These are phyloP conservation scores for Nilaparvata lugens DNA, from an alignment of 1,140 invertebrate species.

Conservation along the genomic window DNA sequence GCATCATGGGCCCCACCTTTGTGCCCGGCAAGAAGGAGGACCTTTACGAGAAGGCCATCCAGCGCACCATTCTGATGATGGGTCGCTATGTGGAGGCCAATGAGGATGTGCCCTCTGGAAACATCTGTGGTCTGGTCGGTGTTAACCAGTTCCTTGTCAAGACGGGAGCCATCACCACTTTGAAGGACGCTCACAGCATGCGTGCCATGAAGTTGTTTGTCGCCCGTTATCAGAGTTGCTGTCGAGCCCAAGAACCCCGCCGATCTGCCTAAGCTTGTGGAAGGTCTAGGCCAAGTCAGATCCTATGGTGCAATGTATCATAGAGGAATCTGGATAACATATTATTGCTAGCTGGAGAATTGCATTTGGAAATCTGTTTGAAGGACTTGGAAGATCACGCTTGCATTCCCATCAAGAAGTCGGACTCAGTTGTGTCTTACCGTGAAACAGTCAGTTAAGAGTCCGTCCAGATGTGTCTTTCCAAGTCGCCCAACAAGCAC, in stretches of 20 bases:
- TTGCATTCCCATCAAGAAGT: slow-evolving; percentile 97
- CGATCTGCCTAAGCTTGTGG: slow-evolving; percentile 97
- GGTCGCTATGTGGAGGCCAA: slow-evolving; percentile 99
- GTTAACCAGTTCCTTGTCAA: slow-evolving; percentile 99
- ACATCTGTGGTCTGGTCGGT: slow-evolving; percentile 99
- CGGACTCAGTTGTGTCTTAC: slow-evolving; percentile 98
- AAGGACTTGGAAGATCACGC: slow-evolving; percentile 99
- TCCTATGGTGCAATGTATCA: slow-evolving; percentile 99
- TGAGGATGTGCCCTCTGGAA: slow-evolving; percentile 98
- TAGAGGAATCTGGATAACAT: slow-evolving; percentile 99
- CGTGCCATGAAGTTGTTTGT: slow-evolving; percentile 98
- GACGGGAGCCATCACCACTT: slow-evolving; percentile 98
- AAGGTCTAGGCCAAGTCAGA: slow-evolving; percentile 97
- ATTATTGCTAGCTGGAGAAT: slow-evolving; percentile 98
- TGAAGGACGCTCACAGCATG: slow-evolving; percentile 99
- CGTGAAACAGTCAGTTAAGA: slow-evolving; percentile 94
- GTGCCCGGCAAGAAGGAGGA: slow-evolving; percentile 97
- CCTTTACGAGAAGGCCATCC: slow-evolving; percentile 97
- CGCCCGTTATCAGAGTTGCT: slow-evolving; percentile 97
- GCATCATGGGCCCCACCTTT: slow-evolving; percentile 99
- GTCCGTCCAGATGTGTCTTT: slow-evolving; percentile 91
- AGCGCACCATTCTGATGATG: slow-evolving; percentile 99
- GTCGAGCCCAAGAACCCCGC: slow-evolving; percentile 99
- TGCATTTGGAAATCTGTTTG: slow-evolving; percentile 99
- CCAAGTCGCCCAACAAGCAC: slow-evolving; percentile 99